Evolutionary conservation across 2,113 vertebrate species (phyloP).

Genomic region (Tetrao urogallus): DNA sequence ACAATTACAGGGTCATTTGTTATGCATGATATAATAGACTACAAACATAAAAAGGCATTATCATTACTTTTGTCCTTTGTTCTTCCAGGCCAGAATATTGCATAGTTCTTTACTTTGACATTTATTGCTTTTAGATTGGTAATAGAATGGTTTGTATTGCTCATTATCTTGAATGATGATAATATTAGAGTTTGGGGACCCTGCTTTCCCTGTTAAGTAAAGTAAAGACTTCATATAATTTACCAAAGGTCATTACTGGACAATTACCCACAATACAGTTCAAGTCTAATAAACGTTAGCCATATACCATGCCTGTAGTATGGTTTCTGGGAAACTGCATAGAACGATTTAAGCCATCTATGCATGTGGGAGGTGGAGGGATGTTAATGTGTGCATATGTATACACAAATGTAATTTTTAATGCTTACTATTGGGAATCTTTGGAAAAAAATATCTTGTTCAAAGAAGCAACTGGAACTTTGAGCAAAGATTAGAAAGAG

Average conservation of each 20-base stretch:
- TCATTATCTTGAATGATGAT: conserved; percentile 85
- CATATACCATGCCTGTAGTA: conserved; percentile 68
- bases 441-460: neutral
- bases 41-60: conserved; percentile 81
- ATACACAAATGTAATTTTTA: neutral
- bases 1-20: conserved; percentile 78
- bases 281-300: conserved; percentile 76
- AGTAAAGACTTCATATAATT: conserved; percentile 78
- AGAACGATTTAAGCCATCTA: neutral
- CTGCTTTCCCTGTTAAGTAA: conserved; percentile 76
- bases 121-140: conserved; percentile 84
- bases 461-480: neutral
- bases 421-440: neutral
- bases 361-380: neutral
- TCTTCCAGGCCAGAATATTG: conserved; percentile 81
- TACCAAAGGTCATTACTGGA: conserved; percentile 81
- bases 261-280: conserved; percentile 83
- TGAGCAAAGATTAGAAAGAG: neutral
- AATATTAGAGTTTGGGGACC: conserved; percentile 78
- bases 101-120: conserved; percentile 84
- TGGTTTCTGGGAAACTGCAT: conserved; percentile 54
- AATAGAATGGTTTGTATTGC: conserved; percentile 82
- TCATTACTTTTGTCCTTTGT: conserved; percentile 82
- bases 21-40: conserved; percentile 80
- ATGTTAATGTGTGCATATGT: neutral